Evolutionary conservation across 2,888 invertebrate genomes (phyloP).

Genomic region (Parnassius orleans): DNA sequence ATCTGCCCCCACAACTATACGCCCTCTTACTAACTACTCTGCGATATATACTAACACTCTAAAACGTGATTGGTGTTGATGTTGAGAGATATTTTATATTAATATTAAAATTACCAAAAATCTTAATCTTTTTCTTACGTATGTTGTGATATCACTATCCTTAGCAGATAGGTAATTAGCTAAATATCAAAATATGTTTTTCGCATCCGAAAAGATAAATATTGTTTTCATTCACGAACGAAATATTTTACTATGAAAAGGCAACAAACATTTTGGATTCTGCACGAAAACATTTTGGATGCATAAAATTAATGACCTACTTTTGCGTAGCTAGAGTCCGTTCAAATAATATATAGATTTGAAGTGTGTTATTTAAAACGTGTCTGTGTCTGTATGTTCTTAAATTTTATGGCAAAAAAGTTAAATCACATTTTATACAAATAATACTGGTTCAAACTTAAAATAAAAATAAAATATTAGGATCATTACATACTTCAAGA

Average conservation of each 20-base stretch:
- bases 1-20: conserved; percentile 62
- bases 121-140: too few relatives aligned
- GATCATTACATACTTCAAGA: too few relatives aligned
- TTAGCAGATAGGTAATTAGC: too few relatives aligned
- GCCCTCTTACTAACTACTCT: conserved; percentile 57
- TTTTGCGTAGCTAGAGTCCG: conserved; percentile 14
- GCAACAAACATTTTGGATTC: conserved; percentile 28
- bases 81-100: too few relatives aligned
- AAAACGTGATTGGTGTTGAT: conserved; percentile 25
- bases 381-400: too few relatives aligned
- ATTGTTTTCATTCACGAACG: conserved; percentile 20
- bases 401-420: too few relatives aligned
- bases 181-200: conserved; percentile 11
- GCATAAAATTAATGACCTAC: conserved; percentile 26
- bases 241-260: conserved; percentile 26
- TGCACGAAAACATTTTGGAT: conserved; percentile 23
- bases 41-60: conserved; percentile 58
- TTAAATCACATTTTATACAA: too few relatives aligned
- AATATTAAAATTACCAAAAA: too few relatives aligned
- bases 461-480: too few relatives aligned
- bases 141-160: too few relatives aligned
- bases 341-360: conserved; percentile 13
- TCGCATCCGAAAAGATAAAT: conserved; percentile 6
- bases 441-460: too few relatives aligned
- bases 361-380: not conserved